Evolutionary conservation across 2,797 vertebrate species (phyloP).

Genomic region (Eremophila alpestris): DNA sequence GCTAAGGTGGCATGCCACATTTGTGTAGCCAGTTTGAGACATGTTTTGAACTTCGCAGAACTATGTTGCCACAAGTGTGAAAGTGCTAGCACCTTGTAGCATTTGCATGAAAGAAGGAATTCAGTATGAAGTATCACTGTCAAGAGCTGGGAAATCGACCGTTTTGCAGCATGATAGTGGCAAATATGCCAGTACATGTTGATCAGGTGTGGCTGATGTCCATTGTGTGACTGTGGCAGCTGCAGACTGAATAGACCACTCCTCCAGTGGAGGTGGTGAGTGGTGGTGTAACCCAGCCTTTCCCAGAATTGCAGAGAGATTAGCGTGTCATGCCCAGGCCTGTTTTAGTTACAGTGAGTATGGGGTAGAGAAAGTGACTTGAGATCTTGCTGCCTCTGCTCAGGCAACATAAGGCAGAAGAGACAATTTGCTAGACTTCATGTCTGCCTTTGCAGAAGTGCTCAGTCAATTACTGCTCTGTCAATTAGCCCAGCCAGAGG

Average conservation of each 20-base stretch:
- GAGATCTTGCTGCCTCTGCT: not conserved
- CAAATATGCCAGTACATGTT: not conserved
- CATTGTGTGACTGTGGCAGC: not conserved
- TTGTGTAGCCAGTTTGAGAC: not conserved
- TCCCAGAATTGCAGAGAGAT: not conserved
- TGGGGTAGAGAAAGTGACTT: not conserved
- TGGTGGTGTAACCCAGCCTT: not conserved
- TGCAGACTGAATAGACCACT: not conserved
- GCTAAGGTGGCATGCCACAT: not conserved
- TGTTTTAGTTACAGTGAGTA: not conserved
- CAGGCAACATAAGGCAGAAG: constrained; percentile 22
- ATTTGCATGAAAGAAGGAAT: not conserved
- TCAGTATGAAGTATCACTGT: not conserved
- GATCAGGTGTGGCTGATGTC: not conserved
- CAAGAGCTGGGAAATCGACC: not conserved
- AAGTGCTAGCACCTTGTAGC: not conserved
- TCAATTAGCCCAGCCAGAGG: constrained; percentile 40
- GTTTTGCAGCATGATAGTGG: not conserved
- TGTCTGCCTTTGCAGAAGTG: constrained; percentile 32
- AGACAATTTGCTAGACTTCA: constrained; percentile 34
- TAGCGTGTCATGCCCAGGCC: not conserved
- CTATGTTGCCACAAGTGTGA: not conserved
- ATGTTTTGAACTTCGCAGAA: not conserved
- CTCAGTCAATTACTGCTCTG: constrained; percentile 13
- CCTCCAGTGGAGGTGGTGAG: no score